These are phyloP conservation scores for Saturnia japonica DNA, from an alignment of 2,888 invertebrate genomes.

Conservation along the genomic window DNA sequence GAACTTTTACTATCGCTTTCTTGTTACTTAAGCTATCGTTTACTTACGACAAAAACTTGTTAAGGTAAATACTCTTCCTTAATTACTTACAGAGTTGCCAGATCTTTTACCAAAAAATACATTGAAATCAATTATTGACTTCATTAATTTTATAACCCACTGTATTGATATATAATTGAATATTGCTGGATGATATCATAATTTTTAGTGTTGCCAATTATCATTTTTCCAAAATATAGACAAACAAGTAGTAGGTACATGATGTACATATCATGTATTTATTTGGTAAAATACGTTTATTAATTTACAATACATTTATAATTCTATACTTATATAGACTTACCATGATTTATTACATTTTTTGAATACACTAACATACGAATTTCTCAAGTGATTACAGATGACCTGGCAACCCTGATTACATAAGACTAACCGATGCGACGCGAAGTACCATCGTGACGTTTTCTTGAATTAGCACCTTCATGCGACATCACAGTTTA, in stretches of 20 bases:
- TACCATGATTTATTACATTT: background rate
- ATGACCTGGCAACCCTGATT: constrained; percentile 9
- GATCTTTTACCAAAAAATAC: background rate
- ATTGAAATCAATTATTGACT: background rate
- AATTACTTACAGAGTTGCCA: constrained; percentile 3
- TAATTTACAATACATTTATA: no score
- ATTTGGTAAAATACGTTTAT: no score
- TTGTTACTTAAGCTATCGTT: constrained; percentile 3
- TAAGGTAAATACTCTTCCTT: constrained; percentile 1
- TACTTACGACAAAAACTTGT: background rate
- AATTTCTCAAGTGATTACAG: background rate
- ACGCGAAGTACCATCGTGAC: constrained; percentile 5
- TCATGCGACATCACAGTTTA: constrained; percentile 36
- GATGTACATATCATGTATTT: no score
- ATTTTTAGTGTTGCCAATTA: no score
- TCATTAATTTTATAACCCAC: no score
- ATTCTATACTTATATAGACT: no score
- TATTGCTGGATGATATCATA: no score
- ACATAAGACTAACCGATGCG: constrained; percentile 7
- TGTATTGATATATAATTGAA: no score
- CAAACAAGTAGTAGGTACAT: no score
- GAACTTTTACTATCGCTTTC: background rate
- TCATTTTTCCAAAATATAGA: no score
- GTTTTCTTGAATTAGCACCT: constrained; percentile 63
- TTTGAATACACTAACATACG: background rate